phyloP scores from a whole-genome alignment of 2,888 invertebrate species.

The Amiota communis region DNA sequence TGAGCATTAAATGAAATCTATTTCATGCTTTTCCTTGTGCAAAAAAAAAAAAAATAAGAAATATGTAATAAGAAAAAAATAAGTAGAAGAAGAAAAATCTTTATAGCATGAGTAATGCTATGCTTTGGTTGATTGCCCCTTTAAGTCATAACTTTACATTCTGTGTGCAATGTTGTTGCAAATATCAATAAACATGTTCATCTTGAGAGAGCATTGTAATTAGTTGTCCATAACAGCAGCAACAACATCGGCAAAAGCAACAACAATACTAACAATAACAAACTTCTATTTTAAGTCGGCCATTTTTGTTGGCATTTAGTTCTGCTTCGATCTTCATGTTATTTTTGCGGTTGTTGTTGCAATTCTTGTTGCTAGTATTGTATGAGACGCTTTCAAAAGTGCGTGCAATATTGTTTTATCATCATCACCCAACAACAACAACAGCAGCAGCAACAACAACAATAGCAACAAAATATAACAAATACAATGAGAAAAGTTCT shows the following conservation, averaged over 20 bases:
- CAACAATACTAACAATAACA: constrained; percentile 27
- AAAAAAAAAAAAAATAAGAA: neutral
- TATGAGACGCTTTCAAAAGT: constrained; percentile 10
- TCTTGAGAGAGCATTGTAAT: constrained; percentile 39
- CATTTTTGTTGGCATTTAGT: constrained; percentile 21
- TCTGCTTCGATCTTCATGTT: neutral
- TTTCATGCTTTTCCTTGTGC: neutral
- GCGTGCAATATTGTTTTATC: constrained; percentile 28
- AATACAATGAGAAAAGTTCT: constrained; percentile 26
- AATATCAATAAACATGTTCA: constrained; percentile 43
- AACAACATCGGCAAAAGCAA: constrained; percentile 31
- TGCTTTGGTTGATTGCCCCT: constrained; percentile 26
- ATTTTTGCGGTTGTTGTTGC: neutral
- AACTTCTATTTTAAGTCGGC: constrained; percentile 24
- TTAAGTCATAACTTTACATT: neutral
- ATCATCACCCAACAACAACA: constrained; percentile 8
- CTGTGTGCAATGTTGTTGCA: neutral
- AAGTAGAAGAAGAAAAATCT: constrained; percentile 2
- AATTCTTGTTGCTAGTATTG: no score
- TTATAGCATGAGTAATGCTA: constrained; percentile 13
- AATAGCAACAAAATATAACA: constrained; percentile 16
- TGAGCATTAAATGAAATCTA: neutral
- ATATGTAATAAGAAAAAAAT: no score
- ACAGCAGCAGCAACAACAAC: constrained; percentile 22
- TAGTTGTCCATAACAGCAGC: constrained; percentile 31